Base-by-base conservation (phyloP, 2,888 invertebrate species). In the Noctua janthina region DNA sequence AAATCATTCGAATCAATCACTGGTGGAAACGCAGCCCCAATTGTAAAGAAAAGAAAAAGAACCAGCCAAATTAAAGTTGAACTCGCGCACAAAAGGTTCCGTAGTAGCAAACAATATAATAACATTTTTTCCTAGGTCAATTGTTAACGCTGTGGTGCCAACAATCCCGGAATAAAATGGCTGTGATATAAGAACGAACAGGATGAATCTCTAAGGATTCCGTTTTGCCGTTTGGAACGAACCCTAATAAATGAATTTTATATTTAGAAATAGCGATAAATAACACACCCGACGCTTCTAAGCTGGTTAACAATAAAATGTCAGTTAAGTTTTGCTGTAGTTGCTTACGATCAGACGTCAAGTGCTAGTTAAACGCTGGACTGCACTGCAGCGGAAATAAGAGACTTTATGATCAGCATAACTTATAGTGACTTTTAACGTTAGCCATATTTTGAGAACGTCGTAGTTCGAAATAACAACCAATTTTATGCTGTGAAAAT, bases 381-480 rank as follows among this genome's bases (percentile, higher is more conserved):
- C 69, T 69, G 43, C 46, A 67, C 56, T 81, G 86, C 82, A 76
- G 43, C 64, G 86, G 66, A 88, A 77, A 88, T 88, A 81, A 85
- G 56, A 85, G 49, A 29, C 75, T 88, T 88, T 81, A 85, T 76
- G 66, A 20, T 74, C 15, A 80, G 54, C 69, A 64, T 79, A 84
- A 79, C 15, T 68, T 74, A 85, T 62, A 29, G 46, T 35, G 67
- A 68, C 67, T 70, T 76, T 85, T 67, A 87, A 43, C 17, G 70
- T 54, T 75, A 66, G 56, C 39, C 39, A 39, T 39, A 39, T 39
- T 74, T 67, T 51, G 0, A 68, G 77, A 77, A 43, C 59, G n/a
- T 54, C 23, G 64, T 35, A 67, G 3, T 39, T 56, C 20, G 43
- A 78, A 39, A 46, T 43, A 81, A 62, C 13, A 78, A 17, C 43